A percentile compares a stretch with the other conserved stretches of the same genome.
These are phyloP conservation scores for Numenius arquata DNA, from an alignment of 2,113 vertebrate species.

Conservation along the genomic window DNA sequence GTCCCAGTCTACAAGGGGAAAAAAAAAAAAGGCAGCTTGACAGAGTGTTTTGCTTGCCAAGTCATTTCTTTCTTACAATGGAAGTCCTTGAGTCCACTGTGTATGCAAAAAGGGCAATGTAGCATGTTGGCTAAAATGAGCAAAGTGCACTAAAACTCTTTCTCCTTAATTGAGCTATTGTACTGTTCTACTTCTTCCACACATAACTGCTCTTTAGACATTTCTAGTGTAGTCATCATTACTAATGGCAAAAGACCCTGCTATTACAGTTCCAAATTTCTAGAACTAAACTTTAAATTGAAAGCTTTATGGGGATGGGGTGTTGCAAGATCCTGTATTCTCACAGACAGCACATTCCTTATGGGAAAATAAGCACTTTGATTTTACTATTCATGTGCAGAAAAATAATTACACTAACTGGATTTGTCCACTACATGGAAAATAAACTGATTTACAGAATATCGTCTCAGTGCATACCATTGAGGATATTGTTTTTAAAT, in stretches of 20 bases:
- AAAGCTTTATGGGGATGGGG: slow-evolving; percentile 51
- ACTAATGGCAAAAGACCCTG: not conserved
- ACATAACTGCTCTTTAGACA: slow-evolving; percentile 45
- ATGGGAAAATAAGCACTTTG: slow-evolving; percentile 60
- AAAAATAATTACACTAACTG: slow-evolving; percentile 61
- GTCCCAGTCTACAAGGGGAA: slow-evolving; percentile 37
- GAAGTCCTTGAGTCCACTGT: slow-evolving; percentile 34
- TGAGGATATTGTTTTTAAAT: slow-evolving; percentile 30
- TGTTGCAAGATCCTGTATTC: slow-evolving; percentile 42
- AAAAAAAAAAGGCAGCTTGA: slow-evolving; percentile 57
- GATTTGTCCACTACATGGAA: slow-evolving; percentile 61
- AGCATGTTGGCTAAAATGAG: slow-evolving; percentile 65
- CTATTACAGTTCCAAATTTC: slow-evolving; percentile 43
- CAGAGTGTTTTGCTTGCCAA: slow-evolving; percentile 54
- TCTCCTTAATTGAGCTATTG: slow-evolving; percentile 51
- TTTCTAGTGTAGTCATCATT: slow-evolving; percentile 28
- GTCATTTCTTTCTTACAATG: slow-evolving; percentile 43
- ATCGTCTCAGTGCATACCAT: slow-evolving; percentile 47
- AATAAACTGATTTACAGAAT: slow-evolving; percentile 72
- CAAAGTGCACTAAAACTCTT: slow-evolving; percentile 61
- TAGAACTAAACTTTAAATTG: slow-evolving; percentile 30
- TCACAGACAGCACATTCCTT: slow-evolving; percentile 37
- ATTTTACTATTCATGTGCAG: slow-evolving; percentile 65
- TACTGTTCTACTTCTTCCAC: slow-evolving; percentile 55
- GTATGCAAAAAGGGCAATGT: slow-evolving; percentile 1